Conservation (phyloP, 2,888 invertebrate genomes). For the Micropterix aruncella region DNA sequence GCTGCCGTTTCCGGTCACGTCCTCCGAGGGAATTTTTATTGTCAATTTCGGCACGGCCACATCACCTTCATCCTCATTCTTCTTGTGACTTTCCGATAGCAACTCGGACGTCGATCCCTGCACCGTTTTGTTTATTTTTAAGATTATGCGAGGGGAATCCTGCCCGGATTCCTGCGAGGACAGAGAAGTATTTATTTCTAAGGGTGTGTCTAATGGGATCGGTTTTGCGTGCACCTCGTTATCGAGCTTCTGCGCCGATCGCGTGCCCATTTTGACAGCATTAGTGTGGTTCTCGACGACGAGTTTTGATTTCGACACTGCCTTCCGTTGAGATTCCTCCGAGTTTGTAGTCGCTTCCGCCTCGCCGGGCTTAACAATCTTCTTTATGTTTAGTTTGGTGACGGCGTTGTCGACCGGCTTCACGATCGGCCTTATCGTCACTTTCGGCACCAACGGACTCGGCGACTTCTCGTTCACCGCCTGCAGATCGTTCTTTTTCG, state of each 20-base stretch:
- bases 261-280: not conserved
- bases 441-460: conserved; percentile 36
- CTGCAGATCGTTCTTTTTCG: conserved; percentile 20
- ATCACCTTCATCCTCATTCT: conserved; percentile 11
- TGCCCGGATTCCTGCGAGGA: conserved; percentile 28
- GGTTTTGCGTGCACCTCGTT: conserved; percentile 18
- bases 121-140: conserved; percentile 50
- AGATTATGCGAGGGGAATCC: conserved; percentile 43
- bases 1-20: conserved; percentile 2
- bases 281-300: not conserved
- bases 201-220: conserved; percentile 21
- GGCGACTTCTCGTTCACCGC: conserved; percentile 20
- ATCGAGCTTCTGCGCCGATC: not conserved
- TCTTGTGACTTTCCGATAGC: conserved; percentile 22
- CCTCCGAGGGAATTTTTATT: not conserved
- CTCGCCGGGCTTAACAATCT: conserved; percentile 31
- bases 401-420: conserved; percentile 18
- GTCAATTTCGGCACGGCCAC: not conserved
- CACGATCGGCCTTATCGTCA: conserved; percentile 34
- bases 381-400: conserved; percentile 36
- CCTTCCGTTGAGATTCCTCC: conserved; percentile 17
- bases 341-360: conserved; percentile 29
- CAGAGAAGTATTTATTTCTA: conserved; percentile 31
- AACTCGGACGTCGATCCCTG: conserved; percentile 36
- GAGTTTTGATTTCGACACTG: conserved; percentile 7